These are phyloP conservation scores for Poecilia wingei DNA, from an alignment of 2,797 vertebrate genomes.

Conservation along the genomic window DNA sequence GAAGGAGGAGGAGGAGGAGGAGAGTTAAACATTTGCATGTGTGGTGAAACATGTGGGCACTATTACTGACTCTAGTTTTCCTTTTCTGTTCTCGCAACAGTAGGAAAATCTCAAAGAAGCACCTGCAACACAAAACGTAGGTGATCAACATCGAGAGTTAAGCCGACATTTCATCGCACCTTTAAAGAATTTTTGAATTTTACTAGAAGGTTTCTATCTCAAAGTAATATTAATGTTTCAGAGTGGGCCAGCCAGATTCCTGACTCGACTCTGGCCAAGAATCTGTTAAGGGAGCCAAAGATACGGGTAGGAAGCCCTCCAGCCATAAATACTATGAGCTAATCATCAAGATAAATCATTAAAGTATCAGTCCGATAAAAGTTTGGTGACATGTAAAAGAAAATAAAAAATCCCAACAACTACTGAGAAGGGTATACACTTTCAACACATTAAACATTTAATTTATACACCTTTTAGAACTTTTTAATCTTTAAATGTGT, in stretches of 20 bases:
- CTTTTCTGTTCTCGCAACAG: conserved; percentile 21
- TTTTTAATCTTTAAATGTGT: neutral
- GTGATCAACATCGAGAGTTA: neutral
- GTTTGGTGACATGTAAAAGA: neutral
- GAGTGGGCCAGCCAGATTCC: neutral
- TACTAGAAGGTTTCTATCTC: neutral
- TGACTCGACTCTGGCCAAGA: neutral
- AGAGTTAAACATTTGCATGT: conserved; percentile 72
- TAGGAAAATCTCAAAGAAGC: neutral
- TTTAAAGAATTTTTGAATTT: neutral
- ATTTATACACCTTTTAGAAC: neutral
- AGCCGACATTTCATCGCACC: neutral
- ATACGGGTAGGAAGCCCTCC: neutral
- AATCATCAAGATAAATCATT: neutral
- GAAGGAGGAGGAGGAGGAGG: conserved; percentile 40
- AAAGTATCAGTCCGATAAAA: neutral
- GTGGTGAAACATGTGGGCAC: conserved; percentile 72
- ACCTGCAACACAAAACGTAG: neutral
- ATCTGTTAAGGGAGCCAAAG: neutral
- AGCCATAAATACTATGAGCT: neutral
- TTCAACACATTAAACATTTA: neutral
- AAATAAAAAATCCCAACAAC: neutral
- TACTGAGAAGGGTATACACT: neutral
- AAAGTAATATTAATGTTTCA: neutral
- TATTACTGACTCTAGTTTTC: conserved; percentile 63